A percentile compares a stretch with the other conserved stretches of the same genome.
phyloP scores from a whole-genome alignment of 2,888 invertebrate genomes.

The Gnatocerus cornutus region DNA sequence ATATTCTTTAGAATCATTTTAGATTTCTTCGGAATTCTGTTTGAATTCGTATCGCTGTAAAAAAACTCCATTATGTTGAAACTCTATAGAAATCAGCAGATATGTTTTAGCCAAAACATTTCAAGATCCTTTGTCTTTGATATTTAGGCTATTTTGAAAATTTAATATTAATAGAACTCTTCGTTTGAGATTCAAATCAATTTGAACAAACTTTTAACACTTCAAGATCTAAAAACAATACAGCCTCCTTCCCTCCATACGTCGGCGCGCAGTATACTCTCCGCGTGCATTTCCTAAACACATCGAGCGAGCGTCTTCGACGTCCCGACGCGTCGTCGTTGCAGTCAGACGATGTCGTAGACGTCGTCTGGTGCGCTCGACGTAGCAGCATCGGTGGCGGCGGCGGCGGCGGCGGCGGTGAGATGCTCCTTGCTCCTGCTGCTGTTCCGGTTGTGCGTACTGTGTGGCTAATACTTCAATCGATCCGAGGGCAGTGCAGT shows the following conservation, averaged over 20 bases:
- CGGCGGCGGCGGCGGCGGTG: constrained; percentile 1
- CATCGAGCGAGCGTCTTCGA: constrained; percentile 27
- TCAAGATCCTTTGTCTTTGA: too few relatives aligned
- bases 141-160: too few relatives aligned
- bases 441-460: constrained; percentile 52
- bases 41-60: too few relatives aligned
- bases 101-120: too few relatives aligned
- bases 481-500: constrained; percentile 52
- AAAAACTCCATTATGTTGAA: too few relatives aligned
- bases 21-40: too few relatives aligned
- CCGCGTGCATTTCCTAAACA: constrained; percentile 48
- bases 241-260: constrained; percentile 23
- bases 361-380: constrained; percentile 48
- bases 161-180: too few relatives aligned
- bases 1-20: too few relatives aligned
- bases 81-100: too few relatives aligned
- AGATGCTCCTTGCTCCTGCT: constrained; percentile 30
- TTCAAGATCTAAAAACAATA: too few relatives aligned
- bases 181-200: too few relatives aligned
- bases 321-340: constrained; percentile 45
- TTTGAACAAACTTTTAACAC: too few relatives aligned
- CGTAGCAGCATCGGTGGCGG: constrained; percentile 29
- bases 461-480: constrained; percentile 48
- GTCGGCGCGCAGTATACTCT: constrained; percentile 30
- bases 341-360: constrained; percentile 48